Evolutionary conservation across 2,797 vertebrate species (phyloP).

Genomic region (Merluccius polli): DNA sequence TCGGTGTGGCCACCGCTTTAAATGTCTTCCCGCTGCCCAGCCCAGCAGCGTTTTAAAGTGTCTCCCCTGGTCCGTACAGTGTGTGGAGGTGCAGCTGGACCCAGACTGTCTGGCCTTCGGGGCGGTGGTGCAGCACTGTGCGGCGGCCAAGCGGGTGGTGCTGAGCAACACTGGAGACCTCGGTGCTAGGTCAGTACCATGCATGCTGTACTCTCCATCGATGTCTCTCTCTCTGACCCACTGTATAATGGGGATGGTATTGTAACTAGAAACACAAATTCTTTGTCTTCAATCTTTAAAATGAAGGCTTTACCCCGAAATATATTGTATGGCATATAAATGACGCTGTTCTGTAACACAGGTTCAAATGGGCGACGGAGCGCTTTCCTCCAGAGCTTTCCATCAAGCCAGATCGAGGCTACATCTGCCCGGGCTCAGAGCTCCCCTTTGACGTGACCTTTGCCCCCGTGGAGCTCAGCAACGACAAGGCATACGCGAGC

Average conservation of each 20-base stretch:
- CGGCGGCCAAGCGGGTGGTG: slow-evolving; percentile 63
- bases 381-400: slow-evolving; percentile 74
- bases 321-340: neutral
- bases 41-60: neutral
- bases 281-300: neutral
- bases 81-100: slow-evolving; percentile 76
- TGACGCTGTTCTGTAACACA: slow-evolving; percentile 38
- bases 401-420: slow-evolving; percentile 77
- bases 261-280: neutral
- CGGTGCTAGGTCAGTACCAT: slow-evolving; percentile 70
- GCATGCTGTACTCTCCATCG: neutral
- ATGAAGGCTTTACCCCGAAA: neutral
- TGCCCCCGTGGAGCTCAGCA: slow-evolving; percentile 68
- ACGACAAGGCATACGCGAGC: slow-evolving; percentile 70
- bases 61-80: slow-evolving; percentile 39
- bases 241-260: neutral
- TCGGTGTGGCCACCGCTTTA: neutral
- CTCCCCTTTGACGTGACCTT: slow-evolving; percentile 78
- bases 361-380: slow-evolving; percentile 81
- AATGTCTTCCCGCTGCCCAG: neutral
- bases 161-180: slow-evolving; percentile 80
- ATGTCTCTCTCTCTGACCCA: neutral
- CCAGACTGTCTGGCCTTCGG: slow-evolving; percentile 81
- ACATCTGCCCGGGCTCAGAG: slow-evolving; percentile 77
- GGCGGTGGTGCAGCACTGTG: slow-evolving; percentile 72